Conservation (phyloP, 1,140 invertebrate species). For the Octopus sinensis region DNA sequence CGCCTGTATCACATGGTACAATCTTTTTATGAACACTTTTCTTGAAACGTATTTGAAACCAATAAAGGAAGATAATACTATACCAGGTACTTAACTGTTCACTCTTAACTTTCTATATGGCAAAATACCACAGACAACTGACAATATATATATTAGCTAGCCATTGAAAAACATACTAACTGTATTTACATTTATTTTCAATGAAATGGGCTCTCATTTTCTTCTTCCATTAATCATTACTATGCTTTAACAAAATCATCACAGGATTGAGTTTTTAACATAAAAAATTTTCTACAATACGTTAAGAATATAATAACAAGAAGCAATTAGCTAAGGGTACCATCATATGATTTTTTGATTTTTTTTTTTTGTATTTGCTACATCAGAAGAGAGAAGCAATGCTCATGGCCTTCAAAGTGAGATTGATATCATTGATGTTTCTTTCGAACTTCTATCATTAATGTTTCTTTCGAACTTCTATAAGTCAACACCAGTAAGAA, state of each 20-base stretch:
- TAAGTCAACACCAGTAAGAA: no score
- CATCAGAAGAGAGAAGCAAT: no score
- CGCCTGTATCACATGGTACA: slow-evolving; percentile 28
- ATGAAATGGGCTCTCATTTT: neutral
- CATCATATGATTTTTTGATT: no score
- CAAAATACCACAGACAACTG: neutral
- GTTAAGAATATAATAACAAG: no score
- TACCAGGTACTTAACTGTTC: neutral
- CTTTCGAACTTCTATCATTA: no score
- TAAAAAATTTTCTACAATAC: no score
- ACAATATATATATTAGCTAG: neutral
- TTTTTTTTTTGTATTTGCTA: no score
- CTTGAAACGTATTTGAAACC: neutral
- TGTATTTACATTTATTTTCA: neutral
- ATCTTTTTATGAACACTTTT: slow-evolving; percentile 26
- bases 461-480: no score
- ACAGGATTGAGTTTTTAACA: neutral
- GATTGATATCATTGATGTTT: no score
- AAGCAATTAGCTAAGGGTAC: no score
- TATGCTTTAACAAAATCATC: neutral
- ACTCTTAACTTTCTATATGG: neutral
- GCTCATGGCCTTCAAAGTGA: no score
- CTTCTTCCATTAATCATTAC: neutral
- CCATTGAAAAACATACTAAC: neutral
- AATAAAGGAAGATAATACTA: neutral